Evolutionary conservation across 2,113 vertebrate genomes (phyloP).

Genomic region (Saccopteryx bilineata): DNA sequence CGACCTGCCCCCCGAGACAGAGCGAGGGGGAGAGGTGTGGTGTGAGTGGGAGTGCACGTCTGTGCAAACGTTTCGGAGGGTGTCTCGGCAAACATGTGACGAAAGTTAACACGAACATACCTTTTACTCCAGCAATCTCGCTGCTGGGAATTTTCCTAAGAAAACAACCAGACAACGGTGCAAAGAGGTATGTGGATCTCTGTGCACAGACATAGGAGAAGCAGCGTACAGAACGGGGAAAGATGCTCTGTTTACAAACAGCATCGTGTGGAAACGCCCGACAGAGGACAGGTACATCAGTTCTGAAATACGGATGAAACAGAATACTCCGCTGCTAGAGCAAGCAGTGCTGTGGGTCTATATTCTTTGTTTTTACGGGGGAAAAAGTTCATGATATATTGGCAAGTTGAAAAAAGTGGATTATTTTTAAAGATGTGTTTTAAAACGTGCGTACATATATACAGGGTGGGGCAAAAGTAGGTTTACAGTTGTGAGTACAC

Average conservation of each 20-base stretch:
- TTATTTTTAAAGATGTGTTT: background rate
- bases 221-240: conserved; percentile 17
- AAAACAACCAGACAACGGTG: conserved; percentile 51
- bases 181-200: background rate
- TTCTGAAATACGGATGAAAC: conserved; percentile 23
- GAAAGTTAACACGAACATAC: background rate
- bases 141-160: background rate
- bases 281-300: background rate
- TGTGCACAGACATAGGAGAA: background rate
- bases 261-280: conserved; percentile 17
- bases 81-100: background rate
- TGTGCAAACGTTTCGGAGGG: background rate
- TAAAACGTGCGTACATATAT: background rate
- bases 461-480: no score
- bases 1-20: background rate
- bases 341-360: background rate
- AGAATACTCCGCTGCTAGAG: background rate
- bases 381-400: conserved; percentile 44
- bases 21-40: background rate
- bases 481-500: no score
- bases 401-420: conserved; percentile 6
- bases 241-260: conserved; percentile 62
- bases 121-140: conserved; percentile 38
- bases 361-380: conserved; percentile 20
- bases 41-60: background rate